Conservation (phyloP, 2,113 vertebrate species). For the Lasiurus cinereus region DNA sequence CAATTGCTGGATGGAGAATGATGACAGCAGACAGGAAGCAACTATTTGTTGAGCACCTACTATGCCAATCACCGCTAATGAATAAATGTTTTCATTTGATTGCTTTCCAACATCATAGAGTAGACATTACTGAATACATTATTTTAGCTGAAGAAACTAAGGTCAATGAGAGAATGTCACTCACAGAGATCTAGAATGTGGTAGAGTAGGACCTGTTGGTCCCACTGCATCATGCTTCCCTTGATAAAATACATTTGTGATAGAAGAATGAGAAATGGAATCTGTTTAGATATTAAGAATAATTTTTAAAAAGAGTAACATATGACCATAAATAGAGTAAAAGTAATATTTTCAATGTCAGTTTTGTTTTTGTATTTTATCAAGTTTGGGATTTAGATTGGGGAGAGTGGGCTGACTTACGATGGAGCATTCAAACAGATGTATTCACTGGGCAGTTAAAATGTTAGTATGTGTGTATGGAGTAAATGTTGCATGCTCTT, state of each 20-base stretch:
- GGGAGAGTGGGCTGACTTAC: rapidly evolving
- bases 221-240: neutral
- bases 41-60: neutral
- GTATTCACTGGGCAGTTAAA: neutral
- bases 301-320: constrained; percentile 2
- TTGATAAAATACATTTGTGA: neutral
- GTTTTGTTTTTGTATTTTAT: neutral
- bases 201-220: neutral
- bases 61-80: neutral
- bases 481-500: neutral
- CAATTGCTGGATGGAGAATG: neutral
- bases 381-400: neutral
- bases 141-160: neutral
- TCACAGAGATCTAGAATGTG: neutral
- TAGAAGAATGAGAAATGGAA: neutral
- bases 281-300: neutral
- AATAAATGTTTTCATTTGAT: neutral
- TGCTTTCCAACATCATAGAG: neutral
- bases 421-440: neutral
- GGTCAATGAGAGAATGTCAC: neutral
- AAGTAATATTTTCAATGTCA: neutral
- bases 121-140: neutral
- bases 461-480: neutral
- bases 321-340: neutral
- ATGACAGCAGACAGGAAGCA: neutral